Evolutionary conservation across 1,140 invertebrate genomes (phyloP).

Genomic region (Formica selysi): DNA sequence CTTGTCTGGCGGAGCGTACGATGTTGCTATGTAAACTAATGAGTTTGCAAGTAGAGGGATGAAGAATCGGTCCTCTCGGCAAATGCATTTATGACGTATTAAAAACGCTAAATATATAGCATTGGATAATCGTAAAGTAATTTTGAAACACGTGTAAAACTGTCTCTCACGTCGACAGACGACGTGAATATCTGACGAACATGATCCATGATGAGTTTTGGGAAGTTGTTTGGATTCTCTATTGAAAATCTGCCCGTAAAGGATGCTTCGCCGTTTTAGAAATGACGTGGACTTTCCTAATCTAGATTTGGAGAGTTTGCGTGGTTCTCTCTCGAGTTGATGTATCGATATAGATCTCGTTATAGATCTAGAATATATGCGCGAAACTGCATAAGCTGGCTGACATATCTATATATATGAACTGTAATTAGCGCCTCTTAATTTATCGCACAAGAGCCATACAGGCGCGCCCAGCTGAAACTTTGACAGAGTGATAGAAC

Average conservation of each 20-base stretch:
- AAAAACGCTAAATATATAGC: neutral
- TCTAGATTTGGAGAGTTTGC: constrained; percentile 44
- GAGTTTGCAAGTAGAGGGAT: constrained; percentile 39
- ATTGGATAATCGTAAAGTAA: neutral
- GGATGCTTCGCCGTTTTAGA: neutral
- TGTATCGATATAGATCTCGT: constrained; percentile 32
- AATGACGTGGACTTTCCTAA: constrained; percentile 16
- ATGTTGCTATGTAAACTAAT: constrained; percentile 52
- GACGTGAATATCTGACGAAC: neutral
- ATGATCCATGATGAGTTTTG: constrained; percentile 9
- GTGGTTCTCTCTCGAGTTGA: neutral
- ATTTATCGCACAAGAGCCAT: constrained; percentile 43
- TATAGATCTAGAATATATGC: constrained; percentile 32
- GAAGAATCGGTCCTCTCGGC: constrained; percentile 37
- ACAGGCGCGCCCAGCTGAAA: constrained; percentile 21
- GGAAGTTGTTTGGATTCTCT: neutral
- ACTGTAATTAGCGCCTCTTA: constrained; percentile 55
- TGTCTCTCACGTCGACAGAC: neutral
- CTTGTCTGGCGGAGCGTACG: constrained; percentile 30
- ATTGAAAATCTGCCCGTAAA: constrained; percentile 29
- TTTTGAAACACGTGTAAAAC: neutral
- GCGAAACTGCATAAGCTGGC: constrained; percentile 5
- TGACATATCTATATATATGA: constrained; percentile 17
- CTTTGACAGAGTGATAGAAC: constrained; percentile 48
- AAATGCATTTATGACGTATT: constrained; percentile 31